These are phyloP conservation scores for Pseudochirops corinnae DNA, from an alignment of 2,797 vertebrate genomes.

Conservation along the genomic window DNA sequence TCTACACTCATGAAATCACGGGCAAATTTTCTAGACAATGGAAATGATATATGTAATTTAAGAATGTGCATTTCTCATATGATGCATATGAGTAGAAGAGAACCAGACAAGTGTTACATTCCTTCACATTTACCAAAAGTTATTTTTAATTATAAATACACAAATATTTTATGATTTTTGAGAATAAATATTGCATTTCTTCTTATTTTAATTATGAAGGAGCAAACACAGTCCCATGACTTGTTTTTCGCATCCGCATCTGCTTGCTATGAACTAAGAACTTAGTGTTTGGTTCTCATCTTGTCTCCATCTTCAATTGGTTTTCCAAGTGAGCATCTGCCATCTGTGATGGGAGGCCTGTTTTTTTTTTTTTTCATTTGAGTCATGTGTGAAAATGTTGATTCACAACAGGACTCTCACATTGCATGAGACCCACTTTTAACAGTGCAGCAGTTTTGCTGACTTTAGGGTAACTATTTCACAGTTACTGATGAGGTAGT, in stretches of 20 bases:
- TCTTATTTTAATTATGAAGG: not conserved
- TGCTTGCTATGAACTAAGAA: not conserved
- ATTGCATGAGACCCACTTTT: not conserved
- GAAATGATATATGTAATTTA: not conserved
- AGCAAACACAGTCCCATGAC: not conserved
- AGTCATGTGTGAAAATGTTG: not conserved
- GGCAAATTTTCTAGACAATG: not conserved
- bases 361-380: not conserved
- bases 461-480: not conserved
- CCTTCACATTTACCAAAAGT: not conserved
- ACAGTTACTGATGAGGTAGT: not conserved
- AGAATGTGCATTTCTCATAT: not conserved
- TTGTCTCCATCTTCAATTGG: not conserved
- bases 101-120: not conserved
- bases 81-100: not conserved
- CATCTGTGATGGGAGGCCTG: not conserved
- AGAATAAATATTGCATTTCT: not conserved
- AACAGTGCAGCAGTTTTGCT: not conserved
- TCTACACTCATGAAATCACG: not conserved
- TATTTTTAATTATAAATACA: not conserved
- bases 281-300: not conserved
- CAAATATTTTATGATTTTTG: not conserved
- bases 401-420: not conserved
- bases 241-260: not conserved
- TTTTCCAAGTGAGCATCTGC: slow-evolving; percentile 13